Evolutionary conservation across 2,888 invertebrate species (phyloP), one percentile per base, ranked within the genome.

Genomic region (Ceriagrion tenellum): DNA sequence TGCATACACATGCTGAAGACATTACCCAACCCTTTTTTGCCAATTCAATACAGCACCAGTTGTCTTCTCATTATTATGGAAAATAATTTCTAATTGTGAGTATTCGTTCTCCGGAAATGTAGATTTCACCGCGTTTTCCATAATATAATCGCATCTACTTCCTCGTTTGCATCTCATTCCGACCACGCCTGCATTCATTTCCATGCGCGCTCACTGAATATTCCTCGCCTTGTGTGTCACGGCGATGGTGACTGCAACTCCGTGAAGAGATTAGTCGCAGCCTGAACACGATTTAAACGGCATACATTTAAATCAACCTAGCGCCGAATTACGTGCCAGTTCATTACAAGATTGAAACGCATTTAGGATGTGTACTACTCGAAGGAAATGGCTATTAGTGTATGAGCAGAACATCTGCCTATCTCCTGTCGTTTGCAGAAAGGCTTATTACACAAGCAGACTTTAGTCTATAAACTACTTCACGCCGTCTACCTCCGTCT

Each of bases 201-300:
- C 26, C 81, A 81, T 35, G 18, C 23, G 69, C 69, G 69, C 69
- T 69, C 18, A 35, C 8, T 81, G 18, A 81, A 81, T 35, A 81
- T 81, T 81, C 35, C 81, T 81, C 35, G n/a, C n/a, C 35, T 16
- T 35, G 35, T 81, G 35, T n/a, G 35, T 18, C 81, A 35, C 18
- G 35, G 0, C 18, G 13, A 35, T 16, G 35, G 30, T 16, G 81
- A 35, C 13, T 81, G 16, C 81, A 35, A 26, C 81, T 81, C 18
- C 35, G 69, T n/a, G 81, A 81, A 81, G 35, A 81, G 30, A 81
- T 81, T 81, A 81, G 81, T 35, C 81, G 35, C 35, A 4, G 81
- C 81, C 96, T 89, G 55, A 90, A 88, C 90, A 95, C 95, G 55
- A 95, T 35, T 55, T 95, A 63, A 90, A 90, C 88, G 35, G 88